Base-by-base conservation (phyloP, 2,888 invertebrate genomes). In the Allophyes oxyacanthae region DNA sequence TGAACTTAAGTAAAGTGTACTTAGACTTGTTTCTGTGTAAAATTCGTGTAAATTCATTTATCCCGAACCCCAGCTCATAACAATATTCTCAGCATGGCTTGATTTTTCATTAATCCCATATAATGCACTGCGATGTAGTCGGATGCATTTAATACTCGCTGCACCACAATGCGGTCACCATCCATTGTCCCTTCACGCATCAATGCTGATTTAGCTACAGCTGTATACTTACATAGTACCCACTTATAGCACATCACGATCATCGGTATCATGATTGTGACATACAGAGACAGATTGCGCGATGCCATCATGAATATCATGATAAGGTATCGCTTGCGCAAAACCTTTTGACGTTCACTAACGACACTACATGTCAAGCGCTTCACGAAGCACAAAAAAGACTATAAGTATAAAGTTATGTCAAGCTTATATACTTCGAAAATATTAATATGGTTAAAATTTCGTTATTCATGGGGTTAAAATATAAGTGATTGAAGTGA, bases 151-250 rank as follows among this genome's bases (percentile, higher is more conserved):
- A 37, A 33, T 45, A 57, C 15, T 26, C 28, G n/a, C n/a, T 48
- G 26, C 44, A 33, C 41, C 8, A 57, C 42, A 68, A 62, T 48
- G 34, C 34, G 20, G 43, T 57, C 49, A 50, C 54, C 15, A 58
- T 55, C 52, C 34, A 56, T 42, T 54, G 51, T 62, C 20, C 11
- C 59, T 52, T 55, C 52, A 69, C 49, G 72, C 54, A 38, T 42
- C 53, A 52, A 42, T 51, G 48, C 61, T 9, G 30, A 32, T 54
- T 53, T 43, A 56, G 13, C 36, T 8, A 44, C 14, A 33, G 9
- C 36, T 36, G 20, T 25, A 20, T 33, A 25, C 2, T 11, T 33
- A 20, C 11, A 20, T 3, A 3, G 20, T 20, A 20, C 20, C 20
- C 4, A 20, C 2, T 3, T 20, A 20, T 20, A 20, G 4, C 20